Conservation (phyloP, 2,888 invertebrate genomes). For the Leptinotarsa juncta region DNA sequence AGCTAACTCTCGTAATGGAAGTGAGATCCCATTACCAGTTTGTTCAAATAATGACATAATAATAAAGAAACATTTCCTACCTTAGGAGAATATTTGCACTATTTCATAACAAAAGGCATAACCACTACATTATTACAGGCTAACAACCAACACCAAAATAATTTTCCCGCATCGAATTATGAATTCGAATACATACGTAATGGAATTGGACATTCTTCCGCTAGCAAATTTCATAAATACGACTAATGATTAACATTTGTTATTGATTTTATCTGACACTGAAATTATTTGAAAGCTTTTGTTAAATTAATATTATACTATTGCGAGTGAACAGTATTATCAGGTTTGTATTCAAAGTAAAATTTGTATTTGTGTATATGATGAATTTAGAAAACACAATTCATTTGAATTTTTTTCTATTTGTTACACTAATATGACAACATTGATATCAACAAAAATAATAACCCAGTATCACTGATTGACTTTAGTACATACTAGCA, state of each 20-base stretch:
- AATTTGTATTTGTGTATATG: background rate
- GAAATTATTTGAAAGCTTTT: background rate
- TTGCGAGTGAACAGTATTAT: background rate
- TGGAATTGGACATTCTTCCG: background rate
- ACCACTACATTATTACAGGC: no score
- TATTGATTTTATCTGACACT: constrained; percentile 4
- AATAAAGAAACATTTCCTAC: no score
- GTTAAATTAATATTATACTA: background rate
- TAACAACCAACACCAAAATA: no score
- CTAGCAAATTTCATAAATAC: background rate
- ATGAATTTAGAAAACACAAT: background rate
- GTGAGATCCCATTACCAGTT: no score
- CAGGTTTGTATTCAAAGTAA: background rate
- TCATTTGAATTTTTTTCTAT: background rate
- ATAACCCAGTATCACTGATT: no score
- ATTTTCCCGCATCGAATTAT: background rate
- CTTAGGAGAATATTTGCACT: no score
- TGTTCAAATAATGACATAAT: no score
- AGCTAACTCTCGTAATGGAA: no score
- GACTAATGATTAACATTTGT: constrained; percentile 14
- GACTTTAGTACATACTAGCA: no score
- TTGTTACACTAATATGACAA: no score
- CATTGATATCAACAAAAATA: no score
- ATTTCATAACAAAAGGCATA: no score
- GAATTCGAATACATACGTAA: background rate